phyloP scores from a whole-genome alignment of 2,888 invertebrate species.

The Iphiclides podalirius region DNA sequence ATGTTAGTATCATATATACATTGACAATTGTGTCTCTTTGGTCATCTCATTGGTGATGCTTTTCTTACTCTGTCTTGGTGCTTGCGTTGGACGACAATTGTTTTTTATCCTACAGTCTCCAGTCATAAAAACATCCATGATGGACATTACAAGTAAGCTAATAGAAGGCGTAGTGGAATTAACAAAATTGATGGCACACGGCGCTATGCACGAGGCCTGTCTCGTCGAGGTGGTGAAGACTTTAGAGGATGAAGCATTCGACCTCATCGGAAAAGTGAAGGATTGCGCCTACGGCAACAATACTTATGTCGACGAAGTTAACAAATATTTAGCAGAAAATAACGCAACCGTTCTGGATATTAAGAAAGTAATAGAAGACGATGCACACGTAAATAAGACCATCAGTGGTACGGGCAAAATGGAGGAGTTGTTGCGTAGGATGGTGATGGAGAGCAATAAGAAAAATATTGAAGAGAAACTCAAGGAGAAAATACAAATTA shows the following conservation, averaged over 20 bases:
- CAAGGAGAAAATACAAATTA: slow-evolving; percentile 43
- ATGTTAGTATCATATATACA: too few relatives aligned
- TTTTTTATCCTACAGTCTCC: too few relatives aligned
- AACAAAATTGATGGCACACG: slow-evolving; percentile 69
- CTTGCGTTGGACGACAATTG: too few relatives aligned
- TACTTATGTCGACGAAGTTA: slow-evolving; percentile 36
- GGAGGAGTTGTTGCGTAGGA: slow-evolving; percentile 48
- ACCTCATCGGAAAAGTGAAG: slow-evolving; percentile 44
- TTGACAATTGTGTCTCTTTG: too few relatives aligned
- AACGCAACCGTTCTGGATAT: slow-evolving; percentile 62
- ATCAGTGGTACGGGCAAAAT: slow-evolving; percentile 39
- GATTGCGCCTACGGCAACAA: slow-evolving; percentile 47
- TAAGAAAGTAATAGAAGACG: slow-evolving; percentile 24
- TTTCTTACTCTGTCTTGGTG: too few relatives aligned
- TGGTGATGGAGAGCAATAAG: slow-evolving; percentile 43
- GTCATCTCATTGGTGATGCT: too few relatives aligned
- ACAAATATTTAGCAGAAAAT: slow-evolving; percentile 45
- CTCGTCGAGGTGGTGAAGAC: slow-evolving; percentile 67
- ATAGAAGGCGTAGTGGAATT: slow-evolving; percentile 61
- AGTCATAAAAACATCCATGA: slow-evolving; percentile 63
- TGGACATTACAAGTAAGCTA: slow-evolving; percentile 61
- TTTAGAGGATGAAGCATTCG: slow-evolving; percentile 61
- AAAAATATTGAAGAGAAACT: slow-evolving; percentile 41
- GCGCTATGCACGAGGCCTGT: slow-evolving; percentile 75
- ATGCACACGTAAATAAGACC: slow-evolving; percentile 13